Conservation (phyloP, 2,113 vertebrate species). For the Ceyx cyanopectus region DNA sequence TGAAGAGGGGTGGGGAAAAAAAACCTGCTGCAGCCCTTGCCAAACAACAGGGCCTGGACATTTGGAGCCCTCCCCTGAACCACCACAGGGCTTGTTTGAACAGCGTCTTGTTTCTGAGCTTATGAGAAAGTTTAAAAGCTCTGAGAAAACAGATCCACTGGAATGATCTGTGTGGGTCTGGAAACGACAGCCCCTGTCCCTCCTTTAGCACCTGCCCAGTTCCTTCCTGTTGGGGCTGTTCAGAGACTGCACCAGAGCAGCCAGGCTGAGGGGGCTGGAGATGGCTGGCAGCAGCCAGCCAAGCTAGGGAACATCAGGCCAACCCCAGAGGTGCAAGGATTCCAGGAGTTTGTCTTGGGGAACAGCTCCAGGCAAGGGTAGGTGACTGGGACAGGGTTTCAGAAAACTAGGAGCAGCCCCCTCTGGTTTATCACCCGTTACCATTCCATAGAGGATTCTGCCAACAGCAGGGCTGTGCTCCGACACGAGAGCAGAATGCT, state of each 20-base stretch:
- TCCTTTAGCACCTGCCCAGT: too few species aligned
- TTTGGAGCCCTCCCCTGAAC: background rate
- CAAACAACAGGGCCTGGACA: background rate
- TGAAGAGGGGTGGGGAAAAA: too few species aligned
- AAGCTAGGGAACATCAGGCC: background rate
- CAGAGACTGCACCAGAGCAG: background rate
- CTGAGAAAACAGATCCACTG: background rate
- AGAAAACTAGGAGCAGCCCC: background rate
- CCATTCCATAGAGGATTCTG: background rate
- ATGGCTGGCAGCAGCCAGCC: background rate
- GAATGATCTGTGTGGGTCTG: background rate
- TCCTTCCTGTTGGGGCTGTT: background rate
- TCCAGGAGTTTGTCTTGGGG: background rate
- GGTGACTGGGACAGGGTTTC: accelerated
- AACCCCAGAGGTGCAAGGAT: background rate
- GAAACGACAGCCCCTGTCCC: background rate
- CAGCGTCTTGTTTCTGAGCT: background rate
- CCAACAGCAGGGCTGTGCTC: accelerated
- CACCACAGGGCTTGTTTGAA: background rate
- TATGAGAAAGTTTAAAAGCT: background rate
- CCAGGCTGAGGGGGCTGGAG: background rate
- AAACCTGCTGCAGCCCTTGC: background rate
- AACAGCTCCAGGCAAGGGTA: background rate
- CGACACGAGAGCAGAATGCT: accelerated
- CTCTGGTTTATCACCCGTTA: background rate